phyloP scores from a whole-genome alignment of 2,888 invertebrate genomes.

The Meiosimyza decipiens region DNA sequence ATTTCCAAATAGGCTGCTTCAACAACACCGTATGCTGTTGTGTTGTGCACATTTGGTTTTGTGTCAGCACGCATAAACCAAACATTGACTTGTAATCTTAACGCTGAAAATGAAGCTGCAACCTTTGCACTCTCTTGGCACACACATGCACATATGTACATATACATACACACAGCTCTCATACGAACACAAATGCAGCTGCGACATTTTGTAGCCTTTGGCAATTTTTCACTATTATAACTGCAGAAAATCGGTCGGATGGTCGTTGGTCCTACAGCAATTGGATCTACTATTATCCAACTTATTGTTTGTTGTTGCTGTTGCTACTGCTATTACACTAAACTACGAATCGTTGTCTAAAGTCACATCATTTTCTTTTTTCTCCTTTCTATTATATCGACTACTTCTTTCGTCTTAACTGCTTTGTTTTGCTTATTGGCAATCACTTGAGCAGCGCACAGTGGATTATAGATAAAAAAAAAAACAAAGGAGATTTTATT shows the following conservation, averaged over 20 bases:
- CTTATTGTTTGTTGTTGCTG: slow-evolving; percentile 2
- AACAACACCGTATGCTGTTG: not conserved
- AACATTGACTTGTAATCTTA: slow-evolving; percentile 11
- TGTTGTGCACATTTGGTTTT: not conserved
- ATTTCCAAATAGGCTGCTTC: no score
- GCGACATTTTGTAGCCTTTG: slow-evolving; percentile 7
- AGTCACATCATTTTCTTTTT: no score
- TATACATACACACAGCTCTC: not conserved
- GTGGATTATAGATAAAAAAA: no score
- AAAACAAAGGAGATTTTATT: no score
- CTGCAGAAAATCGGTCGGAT: slow-evolving; percentile 22
- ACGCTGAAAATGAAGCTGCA: not conserved
- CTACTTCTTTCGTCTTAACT: no score
- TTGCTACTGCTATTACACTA: not conserved
- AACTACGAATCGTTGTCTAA: no score
- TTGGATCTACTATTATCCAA: slow-evolving; percentile 13
- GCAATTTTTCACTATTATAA: slow-evolving; percentile 27
- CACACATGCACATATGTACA: not conserved
- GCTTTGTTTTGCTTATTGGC: no score
- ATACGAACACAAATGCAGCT: not conserved
- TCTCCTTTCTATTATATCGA: no score
- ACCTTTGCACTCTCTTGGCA: not conserved
- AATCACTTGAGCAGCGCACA: no score
- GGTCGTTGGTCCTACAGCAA: slow-evolving; percentile 26
- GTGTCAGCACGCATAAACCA: slow-evolving; percentile 18